Conservation (phyloP, 2,113 vertebrate genomes). For the Chaetodon trifascialis region DNA sequence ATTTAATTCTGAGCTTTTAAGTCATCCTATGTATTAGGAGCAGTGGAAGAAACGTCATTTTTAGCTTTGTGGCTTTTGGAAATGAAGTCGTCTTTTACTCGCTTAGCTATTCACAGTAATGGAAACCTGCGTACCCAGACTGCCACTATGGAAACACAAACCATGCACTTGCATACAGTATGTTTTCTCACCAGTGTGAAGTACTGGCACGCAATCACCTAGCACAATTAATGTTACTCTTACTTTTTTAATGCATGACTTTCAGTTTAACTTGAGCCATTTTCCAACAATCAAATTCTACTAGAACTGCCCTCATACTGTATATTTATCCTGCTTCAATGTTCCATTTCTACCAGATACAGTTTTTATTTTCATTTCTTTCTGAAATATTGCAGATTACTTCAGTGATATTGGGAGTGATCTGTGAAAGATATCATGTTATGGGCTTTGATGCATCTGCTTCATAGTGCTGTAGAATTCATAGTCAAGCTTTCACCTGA, state of each 20-base stretch:
- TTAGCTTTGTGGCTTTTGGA: too few species aligned
- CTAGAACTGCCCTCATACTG: neutral
- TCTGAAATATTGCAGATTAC: neutral
- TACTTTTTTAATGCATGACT: neutral
- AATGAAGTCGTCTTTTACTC: too few species aligned
- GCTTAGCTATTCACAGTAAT: too few species aligned
- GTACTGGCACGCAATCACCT: neutral
- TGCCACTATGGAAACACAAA: conserved; percentile 1
- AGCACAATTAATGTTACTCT: neutral
- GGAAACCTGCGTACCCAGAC: too few species aligned
- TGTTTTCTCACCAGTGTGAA: neutral
- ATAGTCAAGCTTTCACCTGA: neutral
- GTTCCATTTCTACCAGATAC: neutral
- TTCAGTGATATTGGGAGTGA: neutral
- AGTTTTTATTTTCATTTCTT: too few species aligned
- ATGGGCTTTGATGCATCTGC: neutral
- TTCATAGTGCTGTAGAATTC: neutral
- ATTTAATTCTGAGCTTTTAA: too few species aligned
- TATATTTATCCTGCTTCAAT: neutral
- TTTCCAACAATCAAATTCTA: too few species aligned
- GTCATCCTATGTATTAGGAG: too few species aligned
- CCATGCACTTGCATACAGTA: conserved; percentile 1
- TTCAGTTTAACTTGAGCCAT: neutral
- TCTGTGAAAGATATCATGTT: neutral
- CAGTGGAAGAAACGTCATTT: too few species aligned